phyloP scores from a whole-genome alignment of 23 tunicate genomes.

The Diplosoma virens region DNA sequence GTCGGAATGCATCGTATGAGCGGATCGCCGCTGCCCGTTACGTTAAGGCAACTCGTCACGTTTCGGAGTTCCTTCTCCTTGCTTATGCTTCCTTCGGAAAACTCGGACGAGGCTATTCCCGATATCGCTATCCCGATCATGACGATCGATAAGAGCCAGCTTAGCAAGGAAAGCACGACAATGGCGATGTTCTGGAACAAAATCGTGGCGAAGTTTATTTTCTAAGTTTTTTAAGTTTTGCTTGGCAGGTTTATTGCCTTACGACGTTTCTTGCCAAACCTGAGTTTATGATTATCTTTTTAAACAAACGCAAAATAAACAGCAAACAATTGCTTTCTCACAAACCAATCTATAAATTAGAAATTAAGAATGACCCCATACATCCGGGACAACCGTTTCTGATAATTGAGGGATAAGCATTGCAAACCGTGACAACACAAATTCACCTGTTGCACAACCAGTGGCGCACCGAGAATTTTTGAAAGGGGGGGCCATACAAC shows the following conservation, averaged over 20 bases:
- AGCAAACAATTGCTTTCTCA: too few relatives aligned
- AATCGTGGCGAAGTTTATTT: neutral
- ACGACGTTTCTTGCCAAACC: too few relatives aligned
- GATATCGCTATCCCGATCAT: conserved; percentile 39
- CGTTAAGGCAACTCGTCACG: conserved; percentile 1
- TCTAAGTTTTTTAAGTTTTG: neutral
- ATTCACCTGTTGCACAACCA: too few relatives aligned
- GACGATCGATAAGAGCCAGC: conserved; percentile 33
- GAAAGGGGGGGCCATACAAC: too few relatives aligned
- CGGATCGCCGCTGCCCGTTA: neutral
- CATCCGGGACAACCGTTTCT: too few relatives aligned
- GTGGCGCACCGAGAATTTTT: too few relatives aligned
- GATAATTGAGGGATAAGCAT: too few relatives aligned
- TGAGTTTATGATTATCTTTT: too few relatives aligned
- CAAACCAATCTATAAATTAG: too few relatives aligned
- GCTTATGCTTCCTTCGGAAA: conserved; percentile 11
- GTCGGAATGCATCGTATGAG: conserved; percentile 21
- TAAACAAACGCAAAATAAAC: too few relatives aligned
- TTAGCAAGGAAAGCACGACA: neutral
- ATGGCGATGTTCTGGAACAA: conserved; percentile 14
- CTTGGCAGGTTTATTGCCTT: neutral
- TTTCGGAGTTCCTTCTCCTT: neutral
- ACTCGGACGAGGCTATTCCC: conserved; percentile 18
- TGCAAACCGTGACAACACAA: too few relatives aligned
- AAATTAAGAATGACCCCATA: too few relatives aligned